Percentiles rank a stretch among this genome's conserved stretches.
These are phyloP conservation scores for Hypselothyrea guttata DNA, from an alignment of 2,888 invertebrate species.

Conservation along the genomic window DNA sequence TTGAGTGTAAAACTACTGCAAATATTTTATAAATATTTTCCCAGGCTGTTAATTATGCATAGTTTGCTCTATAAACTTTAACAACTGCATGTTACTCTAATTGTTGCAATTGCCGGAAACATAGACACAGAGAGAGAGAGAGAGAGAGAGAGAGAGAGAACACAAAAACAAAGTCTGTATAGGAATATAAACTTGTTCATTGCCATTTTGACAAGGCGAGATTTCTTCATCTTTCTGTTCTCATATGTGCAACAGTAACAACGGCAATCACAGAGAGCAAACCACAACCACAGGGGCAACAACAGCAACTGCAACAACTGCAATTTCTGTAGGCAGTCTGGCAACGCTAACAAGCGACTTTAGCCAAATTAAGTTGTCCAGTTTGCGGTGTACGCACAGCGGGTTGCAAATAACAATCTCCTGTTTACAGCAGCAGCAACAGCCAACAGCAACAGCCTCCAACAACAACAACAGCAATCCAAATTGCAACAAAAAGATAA, in stretches of 20 bases:
- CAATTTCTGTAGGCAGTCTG: conserved; percentile 13
- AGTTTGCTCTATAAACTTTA: conserved; percentile 30
- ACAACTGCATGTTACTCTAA: conserved; percentile 55
- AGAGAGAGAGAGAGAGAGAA: no score
- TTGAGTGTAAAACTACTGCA: not conserved
- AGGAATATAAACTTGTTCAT: conserved; percentile 48
- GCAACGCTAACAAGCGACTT: conserved; percentile 74
- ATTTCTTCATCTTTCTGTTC: conserved; percentile 46
- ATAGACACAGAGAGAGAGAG: no score
- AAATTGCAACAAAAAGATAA: conserved; percentile 32
- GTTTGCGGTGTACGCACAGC: conserved; percentile 77
- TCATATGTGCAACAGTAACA: conserved; percentile 42
- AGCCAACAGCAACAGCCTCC: conserved; percentile 48
- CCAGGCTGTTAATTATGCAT: conserved; percentile 15
- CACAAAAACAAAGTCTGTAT: conserved; percentile 23
- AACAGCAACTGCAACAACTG: conserved; percentile 19
- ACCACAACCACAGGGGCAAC: conserved; percentile 30
- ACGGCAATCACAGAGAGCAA: conserved; percentile 40
- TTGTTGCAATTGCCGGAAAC: conserved; percentile 50
- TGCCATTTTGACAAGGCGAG: conserved; percentile 51
- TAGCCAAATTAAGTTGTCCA: conserved; percentile 78
- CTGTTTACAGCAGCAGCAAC: conserved; percentile 71
- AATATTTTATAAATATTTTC: conserved; percentile 6
- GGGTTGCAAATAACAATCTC: conserved; percentile 76
- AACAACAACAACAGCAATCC: conserved; percentile 32